Percentiles rank a stretch among this genome's conserved stretches.
Conservation (phyloP, 2,113 vertebrate genomes). For the Cebus imitator region DNA sequence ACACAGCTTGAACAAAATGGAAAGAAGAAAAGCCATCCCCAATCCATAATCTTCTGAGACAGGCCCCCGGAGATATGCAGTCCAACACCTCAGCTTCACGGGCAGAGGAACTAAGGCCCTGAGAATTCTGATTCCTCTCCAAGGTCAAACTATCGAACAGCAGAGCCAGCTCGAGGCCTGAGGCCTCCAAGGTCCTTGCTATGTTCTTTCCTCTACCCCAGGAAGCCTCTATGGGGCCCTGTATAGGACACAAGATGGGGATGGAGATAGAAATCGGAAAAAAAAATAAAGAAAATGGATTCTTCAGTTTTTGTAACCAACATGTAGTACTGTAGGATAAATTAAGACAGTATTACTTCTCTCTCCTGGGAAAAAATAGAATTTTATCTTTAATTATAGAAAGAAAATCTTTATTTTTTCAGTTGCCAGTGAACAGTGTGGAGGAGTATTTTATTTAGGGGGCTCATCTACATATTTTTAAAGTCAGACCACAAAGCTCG, state of each 20-base stretch:
- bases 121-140: neutral
- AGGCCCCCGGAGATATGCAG: neutral
- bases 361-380: neutral
- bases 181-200: neutral
- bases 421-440: neutral
- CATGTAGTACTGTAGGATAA: neutral
- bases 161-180: neutral
- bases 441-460: neutral
- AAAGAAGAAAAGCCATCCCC: neutral
- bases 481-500: neutral
- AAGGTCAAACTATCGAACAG: neutral
- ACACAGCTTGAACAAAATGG: neutral
- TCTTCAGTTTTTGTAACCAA: neutral
- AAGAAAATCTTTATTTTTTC: neutral
- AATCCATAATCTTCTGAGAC: neutral
- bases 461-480: neutral
- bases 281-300: neutral
- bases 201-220: neutral
- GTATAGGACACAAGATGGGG: neutral
- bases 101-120: neutral
- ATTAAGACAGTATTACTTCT: neutral
- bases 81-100: neutral
- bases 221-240: neutral
- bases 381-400: conserved; percentile 25
- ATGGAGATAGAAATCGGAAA: neutral